Conservation (phyloP, 2,113 vertebrate species). For the Lycocorax pyrrhopterus region DNA sequence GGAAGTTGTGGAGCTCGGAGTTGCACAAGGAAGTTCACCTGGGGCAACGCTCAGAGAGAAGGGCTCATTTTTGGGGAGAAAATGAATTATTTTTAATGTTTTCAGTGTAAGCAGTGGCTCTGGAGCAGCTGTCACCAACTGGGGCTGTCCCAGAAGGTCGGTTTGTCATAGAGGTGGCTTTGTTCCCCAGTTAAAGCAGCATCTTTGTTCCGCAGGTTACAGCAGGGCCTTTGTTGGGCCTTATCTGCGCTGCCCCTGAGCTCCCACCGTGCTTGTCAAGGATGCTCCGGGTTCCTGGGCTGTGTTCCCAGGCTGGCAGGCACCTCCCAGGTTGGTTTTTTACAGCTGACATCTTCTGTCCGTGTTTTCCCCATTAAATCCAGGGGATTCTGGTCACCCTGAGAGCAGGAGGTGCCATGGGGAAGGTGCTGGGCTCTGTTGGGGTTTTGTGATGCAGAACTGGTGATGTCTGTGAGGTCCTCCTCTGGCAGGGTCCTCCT, state of each 20-base stretch:
- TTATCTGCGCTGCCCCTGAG: background rate
- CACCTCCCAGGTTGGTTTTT: background rate
- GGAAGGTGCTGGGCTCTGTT: fast-evolving
- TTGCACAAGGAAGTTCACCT: fast-evolving
- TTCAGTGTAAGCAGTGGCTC: background rate
- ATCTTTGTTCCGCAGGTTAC: background rate
- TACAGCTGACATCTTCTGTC: background rate
- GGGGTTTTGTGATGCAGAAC: background rate
- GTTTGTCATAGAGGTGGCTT: background rate
- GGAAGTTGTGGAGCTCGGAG: fast-evolving
- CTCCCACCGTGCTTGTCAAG: background rate
- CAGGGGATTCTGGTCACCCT: fast-evolving
- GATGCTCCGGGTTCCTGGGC: background rate
- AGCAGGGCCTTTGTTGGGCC: constrained; percentile 22
- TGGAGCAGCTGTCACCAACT: background rate
- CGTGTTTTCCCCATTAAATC: fast-evolving
- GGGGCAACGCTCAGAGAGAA: background rate
- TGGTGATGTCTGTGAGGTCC: background rate
- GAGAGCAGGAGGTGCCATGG: fast-evolving
- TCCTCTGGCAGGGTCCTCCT: background rate
- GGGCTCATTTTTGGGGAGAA: background rate
- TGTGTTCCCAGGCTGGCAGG: background rate
- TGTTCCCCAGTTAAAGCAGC: background rate
- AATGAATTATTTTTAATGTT: background rate
- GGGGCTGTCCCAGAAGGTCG: background rate